Percentiles rank a stretch among this genome's conserved stretches.
phyloP scores from a whole-genome alignment of 2,888 invertebrate species.

The Latrodectus hesperus region DNA sequence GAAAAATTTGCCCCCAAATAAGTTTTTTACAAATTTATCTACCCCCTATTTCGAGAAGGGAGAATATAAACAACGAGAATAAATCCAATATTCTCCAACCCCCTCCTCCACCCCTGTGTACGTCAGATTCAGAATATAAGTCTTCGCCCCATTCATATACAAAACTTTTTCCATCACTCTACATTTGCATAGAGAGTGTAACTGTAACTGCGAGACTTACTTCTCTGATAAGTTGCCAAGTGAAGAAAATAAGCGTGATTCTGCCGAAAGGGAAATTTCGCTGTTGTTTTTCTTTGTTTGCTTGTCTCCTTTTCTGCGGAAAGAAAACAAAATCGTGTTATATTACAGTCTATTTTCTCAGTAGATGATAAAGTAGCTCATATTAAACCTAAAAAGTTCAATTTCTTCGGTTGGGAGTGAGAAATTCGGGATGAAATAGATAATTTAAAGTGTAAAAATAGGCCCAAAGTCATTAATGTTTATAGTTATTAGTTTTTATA shows the following conservation, averaged over 20 bases:
- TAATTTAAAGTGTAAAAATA: too few species aligned
- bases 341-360: not conserved
- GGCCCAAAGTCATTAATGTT: too few species aligned
- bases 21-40: not conserved
- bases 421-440: too few species aligned
- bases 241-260: conserved; percentile 1
- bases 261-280: not conserved
- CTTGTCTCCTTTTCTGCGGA: not conserved
- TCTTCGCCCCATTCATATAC: not conserved
- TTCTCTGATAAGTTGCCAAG: conserved; percentile 3
- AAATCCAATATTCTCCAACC: not conserved
- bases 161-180: not conserved
- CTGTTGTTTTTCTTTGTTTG: not conserved
- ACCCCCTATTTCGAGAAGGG: not conserved
- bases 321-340: not conserved
- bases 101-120: not conserved
- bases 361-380: not conserved
- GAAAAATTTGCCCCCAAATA: too few species aligned
- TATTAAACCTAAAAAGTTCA: too few species aligned
- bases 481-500: too few species aligned
- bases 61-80: conserved; percentile 1
- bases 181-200: conserved; percentile 5
- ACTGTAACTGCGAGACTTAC: not conserved
- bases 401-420: too few species aligned
- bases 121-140: not conserved